These are phyloP conservation scores for Sericinus montela DNA, from an alignment of 2,888 invertebrate species.

Conservation along the genomic window DNA sequence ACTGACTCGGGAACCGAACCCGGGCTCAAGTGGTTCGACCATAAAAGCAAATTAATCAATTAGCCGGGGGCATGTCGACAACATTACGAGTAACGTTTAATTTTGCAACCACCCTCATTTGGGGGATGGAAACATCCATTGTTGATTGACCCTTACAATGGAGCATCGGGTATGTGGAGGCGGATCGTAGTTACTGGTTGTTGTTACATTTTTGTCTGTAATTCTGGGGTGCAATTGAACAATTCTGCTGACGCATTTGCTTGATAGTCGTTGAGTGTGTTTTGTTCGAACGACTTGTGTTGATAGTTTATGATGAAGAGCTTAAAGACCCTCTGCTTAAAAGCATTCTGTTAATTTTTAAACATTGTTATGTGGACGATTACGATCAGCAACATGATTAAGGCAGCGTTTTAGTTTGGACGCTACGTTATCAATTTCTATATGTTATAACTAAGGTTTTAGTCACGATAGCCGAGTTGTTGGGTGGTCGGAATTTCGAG, in stretches of 20 bases:
- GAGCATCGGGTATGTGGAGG: slow-evolving; percentile 18
- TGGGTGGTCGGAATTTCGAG: too few species aligned
- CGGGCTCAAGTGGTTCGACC: slow-evolving; percentile 66
- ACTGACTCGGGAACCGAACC: slow-evolving; percentile 62
- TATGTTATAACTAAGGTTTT: too few species aligned
- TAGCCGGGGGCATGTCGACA: slow-evolving; percentile 77
- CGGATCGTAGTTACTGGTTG: slow-evolving; percentile 37
- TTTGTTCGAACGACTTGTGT: slow-evolving; percentile 54
- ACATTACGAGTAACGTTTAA: slow-evolving; percentile 75
- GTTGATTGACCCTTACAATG: slow-evolving; percentile 30
- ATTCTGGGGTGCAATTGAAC: slow-evolving; percentile 57
- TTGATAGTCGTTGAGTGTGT: slow-evolving; percentile 57
- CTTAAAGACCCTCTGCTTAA: slow-evolving; percentile 25
- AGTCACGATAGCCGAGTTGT: too few species aligned
- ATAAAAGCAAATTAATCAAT: slow-evolving; percentile 80
- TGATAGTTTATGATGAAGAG: slow-evolving; percentile 68
- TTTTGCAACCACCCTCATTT: slow-evolving; percentile 58
- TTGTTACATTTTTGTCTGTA: slow-evolving; percentile 50
- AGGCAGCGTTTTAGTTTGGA: too few species aligned
- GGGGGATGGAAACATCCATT: slow-evolving; percentile 29
- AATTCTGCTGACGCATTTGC: slow-evolving; percentile 73
- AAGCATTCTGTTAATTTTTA: slow-evolving; percentile 25
- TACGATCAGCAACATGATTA: too few species aligned
- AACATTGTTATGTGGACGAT: neutral
- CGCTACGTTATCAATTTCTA: too few species aligned